A percentile compares a stretch with the other conserved stretches of the same genome.
Conservation (phyloP, 2,888 invertebrate genomes). For the Lacanobia wlatinum region DNA sequence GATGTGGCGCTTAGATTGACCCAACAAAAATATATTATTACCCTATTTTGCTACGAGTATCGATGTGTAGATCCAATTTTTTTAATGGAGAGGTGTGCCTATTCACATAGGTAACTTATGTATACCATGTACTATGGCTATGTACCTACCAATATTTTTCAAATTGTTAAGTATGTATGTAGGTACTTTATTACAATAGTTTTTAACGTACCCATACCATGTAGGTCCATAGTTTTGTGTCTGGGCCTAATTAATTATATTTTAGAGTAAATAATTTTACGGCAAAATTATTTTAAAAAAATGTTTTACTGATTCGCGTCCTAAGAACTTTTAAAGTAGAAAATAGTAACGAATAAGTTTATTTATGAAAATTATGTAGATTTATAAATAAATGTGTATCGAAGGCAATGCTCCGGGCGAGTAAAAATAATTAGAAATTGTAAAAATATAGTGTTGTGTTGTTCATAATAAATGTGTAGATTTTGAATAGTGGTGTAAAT, state of each 20-base stretch:
- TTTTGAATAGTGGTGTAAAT: slow-evolving; percentile 65
- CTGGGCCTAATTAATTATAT: background rate
- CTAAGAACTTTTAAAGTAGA: slow-evolving; percentile 13
- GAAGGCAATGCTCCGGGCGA: slow-evolving; percentile 69
- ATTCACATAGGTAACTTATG: background rate
- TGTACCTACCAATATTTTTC: background rate
- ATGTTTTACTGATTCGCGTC: slow-evolving; percentile 14
- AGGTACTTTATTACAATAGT: background rate
- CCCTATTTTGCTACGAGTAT: background rate
- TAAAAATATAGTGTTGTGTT: slow-evolving; percentile 64
- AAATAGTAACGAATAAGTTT: slow-evolving; percentile 24
- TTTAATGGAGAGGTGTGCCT: background rate
- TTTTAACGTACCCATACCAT: background rate
- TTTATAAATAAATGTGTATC: slow-evolving; percentile 63
- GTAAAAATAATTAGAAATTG: slow-evolving; percentile 65
- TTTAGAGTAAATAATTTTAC: background rate
- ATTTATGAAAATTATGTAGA: slow-evolving; percentile 34
- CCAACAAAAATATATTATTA: background rate
- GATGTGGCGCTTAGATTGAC: slow-evolving; percentile 1
- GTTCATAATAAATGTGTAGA: slow-evolving; percentile 59
- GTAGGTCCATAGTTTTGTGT: background rate
- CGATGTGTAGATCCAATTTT: background rate
- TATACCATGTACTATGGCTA: too few relatives aligned
- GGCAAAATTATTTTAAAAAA: background rate
- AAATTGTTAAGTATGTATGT: background rate